phyloP scores from a whole-genome alignment of 2,888 invertebrate species.

The Megamerina dolium region DNA sequence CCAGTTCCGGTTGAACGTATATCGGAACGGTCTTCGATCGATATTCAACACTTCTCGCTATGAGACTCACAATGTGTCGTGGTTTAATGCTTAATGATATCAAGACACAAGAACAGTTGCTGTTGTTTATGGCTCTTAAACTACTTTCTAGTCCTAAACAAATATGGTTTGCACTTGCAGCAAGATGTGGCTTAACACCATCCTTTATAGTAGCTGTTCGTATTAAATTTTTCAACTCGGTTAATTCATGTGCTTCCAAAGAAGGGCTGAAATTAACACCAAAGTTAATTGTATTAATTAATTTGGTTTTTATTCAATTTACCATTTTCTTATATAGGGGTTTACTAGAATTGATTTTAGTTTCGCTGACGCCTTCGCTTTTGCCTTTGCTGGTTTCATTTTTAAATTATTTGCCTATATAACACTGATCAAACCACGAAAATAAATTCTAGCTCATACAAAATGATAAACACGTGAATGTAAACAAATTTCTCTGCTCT shows the following conservation, averaged over 20 bases:
- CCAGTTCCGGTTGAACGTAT: conserved; percentile 34
- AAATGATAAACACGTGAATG: too few relatives aligned
- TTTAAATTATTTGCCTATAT: too few relatives aligned
- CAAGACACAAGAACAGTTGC: conserved; percentile 30
- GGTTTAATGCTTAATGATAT: conserved; percentile 35
- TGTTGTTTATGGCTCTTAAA: conserved; percentile 31
- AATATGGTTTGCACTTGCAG: conserved; percentile 23
- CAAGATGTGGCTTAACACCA: conserved; percentile 9
- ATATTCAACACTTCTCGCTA: conserved; percentile 29
- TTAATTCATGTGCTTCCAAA: conserved; percentile 26
- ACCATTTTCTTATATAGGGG: conserved; percentile 32
- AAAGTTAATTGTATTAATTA: too few relatives aligned
- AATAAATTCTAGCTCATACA: too few relatives aligned
- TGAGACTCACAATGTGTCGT: conserved; percentile 28
- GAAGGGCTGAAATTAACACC: conserved; percentile 24
- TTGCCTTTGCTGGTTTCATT: too few relatives aligned
- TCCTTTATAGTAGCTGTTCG: conserved; percentile 16
- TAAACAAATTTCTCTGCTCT: too few relatives aligned
- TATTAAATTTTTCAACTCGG: conserved; percentile 21
- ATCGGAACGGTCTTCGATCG: conserved; percentile 29
- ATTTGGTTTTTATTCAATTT: too few relatives aligned
- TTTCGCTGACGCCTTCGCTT: too few relatives aligned
- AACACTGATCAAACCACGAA: too few relatives aligned
- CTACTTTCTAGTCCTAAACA: conserved; percentile 34
- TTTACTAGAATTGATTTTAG: conserved; percentile 36